Percentiles rank a stretch among this genome's conserved stretches.
These are phyloP conservation scores for Remorina albescens DNA, from an alignment of 2,797 vertebrate genomes.

Conservation along the genomic window DNA sequence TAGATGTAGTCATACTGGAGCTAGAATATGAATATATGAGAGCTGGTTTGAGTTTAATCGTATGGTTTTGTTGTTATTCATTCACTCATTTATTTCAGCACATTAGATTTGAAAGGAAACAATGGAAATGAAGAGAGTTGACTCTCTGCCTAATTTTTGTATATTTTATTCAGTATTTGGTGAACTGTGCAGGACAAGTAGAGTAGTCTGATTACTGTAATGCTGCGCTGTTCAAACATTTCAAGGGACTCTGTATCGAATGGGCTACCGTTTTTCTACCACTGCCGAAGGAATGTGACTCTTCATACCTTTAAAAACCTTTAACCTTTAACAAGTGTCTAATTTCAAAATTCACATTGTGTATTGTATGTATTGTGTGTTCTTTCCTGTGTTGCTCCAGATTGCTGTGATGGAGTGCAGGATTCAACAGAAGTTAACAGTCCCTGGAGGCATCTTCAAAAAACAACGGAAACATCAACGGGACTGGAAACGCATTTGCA, in stretches of 20 bases:
- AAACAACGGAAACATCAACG: not conserved
- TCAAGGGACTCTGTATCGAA: not conserved
- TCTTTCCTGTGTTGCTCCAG: slow-evolving; percentile 1
- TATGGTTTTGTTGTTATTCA: too few species aligned
- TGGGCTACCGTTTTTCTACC: not conserved
- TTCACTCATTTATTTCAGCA: too few species aligned
- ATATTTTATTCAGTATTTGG: not conserved
- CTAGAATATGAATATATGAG: too few species aligned
- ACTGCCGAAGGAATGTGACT: not conserved
- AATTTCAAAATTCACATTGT: too few species aligned
- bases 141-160: too few species aligned
- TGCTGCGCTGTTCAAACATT: not conserved
- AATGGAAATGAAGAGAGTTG: too few species aligned
- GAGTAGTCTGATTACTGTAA: not conserved
- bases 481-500: not conserved
- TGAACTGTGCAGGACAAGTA: not conserved
- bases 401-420: not conserved
- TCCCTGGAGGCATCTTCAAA: slow-evolving; percentile 5
- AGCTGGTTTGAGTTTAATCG: too few species aligned
- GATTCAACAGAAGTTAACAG: not conserved
- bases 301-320: not conserved
- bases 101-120: too few species aligned
- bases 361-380: not conserved
- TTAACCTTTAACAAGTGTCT: too few species aligned
- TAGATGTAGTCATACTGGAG: too few species aligned